Conservation (phyloP, 2,797 vertebrate genomes). For the Rhynchonycteris naso region DNA sequence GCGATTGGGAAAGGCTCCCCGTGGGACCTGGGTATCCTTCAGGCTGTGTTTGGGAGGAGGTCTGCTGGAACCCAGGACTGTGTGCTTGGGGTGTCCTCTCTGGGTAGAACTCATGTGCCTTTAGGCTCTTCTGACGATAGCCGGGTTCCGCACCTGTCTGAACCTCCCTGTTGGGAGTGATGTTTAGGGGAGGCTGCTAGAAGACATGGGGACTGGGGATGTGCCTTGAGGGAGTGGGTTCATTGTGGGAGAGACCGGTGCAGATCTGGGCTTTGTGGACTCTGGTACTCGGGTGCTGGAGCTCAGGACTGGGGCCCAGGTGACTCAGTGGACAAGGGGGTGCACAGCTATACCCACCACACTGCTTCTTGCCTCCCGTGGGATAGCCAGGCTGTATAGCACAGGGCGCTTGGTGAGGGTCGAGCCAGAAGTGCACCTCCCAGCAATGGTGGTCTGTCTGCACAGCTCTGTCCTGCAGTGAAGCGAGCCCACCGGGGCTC, state of each 20-base stretch:
- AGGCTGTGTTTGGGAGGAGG: background rate
- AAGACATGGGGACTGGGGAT: background rate
- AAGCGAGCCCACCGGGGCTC: background rate
- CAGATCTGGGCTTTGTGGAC: background rate
- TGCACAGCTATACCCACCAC: background rate
- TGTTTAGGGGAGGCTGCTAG: background rate
- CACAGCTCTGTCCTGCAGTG: background rate
- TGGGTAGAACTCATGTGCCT: background rate
- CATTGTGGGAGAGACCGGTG: background rate
- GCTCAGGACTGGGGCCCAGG: background rate
- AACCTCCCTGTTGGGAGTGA: background rate
- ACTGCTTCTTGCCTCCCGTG: background rate
- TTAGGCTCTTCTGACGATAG: background rate
- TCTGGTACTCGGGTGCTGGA: background rate
- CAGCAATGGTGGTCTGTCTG: background rate
- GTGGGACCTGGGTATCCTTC: background rate
- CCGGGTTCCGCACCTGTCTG: background rate
- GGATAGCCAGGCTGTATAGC: background rate
- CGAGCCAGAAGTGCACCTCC: background rate
- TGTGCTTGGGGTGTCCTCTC: slow-evolving; percentile 12
- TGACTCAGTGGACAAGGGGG: background rate
- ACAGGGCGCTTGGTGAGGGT: background rate
- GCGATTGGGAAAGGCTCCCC: background rate
- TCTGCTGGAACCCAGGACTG: background rate
- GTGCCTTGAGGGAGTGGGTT: background rate